phyloP scores from a whole-genome alignment of 2,888 invertebrate species.

The Diogma glabrata region DNA sequence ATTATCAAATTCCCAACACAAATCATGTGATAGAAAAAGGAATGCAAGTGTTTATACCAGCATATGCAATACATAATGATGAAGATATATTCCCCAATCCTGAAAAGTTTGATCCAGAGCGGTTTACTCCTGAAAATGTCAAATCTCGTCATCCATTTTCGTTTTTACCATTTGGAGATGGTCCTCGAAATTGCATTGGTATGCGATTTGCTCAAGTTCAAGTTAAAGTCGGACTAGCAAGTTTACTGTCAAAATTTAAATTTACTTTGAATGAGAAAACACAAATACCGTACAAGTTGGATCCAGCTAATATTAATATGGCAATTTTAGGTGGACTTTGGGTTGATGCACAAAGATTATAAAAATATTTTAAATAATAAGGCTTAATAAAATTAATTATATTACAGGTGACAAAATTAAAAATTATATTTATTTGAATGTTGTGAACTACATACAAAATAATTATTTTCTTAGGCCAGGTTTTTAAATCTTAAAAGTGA shows the following conservation, averaged over 20 bases:
- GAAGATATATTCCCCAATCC: conserved; percentile 46
- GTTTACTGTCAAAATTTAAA: conserved; percentile 11
- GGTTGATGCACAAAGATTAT: conserved; percentile 20
- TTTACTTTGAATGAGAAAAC: conserved; percentile 21
- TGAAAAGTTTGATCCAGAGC: conserved; percentile 43
- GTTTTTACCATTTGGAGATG: conserved; percentile 20
- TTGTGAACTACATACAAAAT: too few species aligned
- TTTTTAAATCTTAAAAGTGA: too few species aligned
- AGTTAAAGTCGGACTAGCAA: conserved; percentile 10
- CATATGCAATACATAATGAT: conserved; percentile 46
- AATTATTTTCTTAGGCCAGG: too few species aligned
- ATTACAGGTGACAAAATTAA: too few species aligned
- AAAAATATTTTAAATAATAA: too few species aligned
- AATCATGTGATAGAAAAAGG: conserved; percentile 41
- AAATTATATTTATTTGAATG: too few species aligned
- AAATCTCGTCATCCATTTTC: conserved; percentile 30
- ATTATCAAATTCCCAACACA: conserved; percentile 18
- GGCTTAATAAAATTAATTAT: too few species aligned
- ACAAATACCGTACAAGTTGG: conserved; percentile 12
- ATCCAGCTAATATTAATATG: background rate
- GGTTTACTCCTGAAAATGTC: conserved; percentile 42
- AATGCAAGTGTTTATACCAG: conserved; percentile 42
- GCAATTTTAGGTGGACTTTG: conserved; percentile 10
- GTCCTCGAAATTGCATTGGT: conserved; percentile 18
- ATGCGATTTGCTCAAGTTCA: conserved; percentile 20